Conservation (phyloP, 2,888 invertebrate species). For the Toxonevra muliebris region DNA sequence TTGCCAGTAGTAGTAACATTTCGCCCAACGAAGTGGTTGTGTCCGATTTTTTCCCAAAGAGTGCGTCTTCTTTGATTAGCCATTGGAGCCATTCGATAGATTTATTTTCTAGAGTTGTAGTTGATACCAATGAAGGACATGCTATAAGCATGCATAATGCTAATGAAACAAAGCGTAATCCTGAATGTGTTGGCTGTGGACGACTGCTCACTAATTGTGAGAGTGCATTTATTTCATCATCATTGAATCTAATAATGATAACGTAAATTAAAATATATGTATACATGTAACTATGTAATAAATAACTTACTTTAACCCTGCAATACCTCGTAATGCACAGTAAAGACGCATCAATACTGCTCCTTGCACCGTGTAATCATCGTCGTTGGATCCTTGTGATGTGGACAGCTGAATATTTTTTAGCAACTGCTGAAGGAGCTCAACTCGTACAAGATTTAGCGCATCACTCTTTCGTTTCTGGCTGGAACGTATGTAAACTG, state of each 20-base stretch:
- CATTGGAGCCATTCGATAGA: slow-evolving; percentile 94
- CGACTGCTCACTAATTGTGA: slow-evolving; percentile 87
- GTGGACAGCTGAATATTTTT: slow-evolving; percentile 72
- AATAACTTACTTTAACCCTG: slow-evolving; percentile 81
- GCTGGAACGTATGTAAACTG: slow-evolving; percentile 83
- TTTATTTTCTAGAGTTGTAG: slow-evolving; percentile 81
- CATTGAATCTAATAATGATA: slow-evolving; percentile 74
- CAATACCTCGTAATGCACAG: slow-evolving; percentile 91
- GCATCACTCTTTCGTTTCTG: slow-evolving; percentile 76
- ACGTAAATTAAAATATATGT: background rate
- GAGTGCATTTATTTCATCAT: slow-evolving; percentile 87
- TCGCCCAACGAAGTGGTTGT: slow-evolving; percentile 92
- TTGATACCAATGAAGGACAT: slow-evolving; percentile 85
- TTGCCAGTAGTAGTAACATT: slow-evolving; percentile 94
- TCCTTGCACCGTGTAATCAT: slow-evolving; percentile 79
- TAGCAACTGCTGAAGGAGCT: slow-evolving; percentile 77
- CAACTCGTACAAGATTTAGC: slow-evolving; percentile 73
- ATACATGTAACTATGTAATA: background rate
- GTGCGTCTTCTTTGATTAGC: slow-evolving; percentile 89
- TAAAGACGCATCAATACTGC: slow-evolving; percentile 90
- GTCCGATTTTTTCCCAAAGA: slow-evolving; percentile 85
- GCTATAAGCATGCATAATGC: slow-evolving; percentile 94
- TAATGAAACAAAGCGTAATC: slow-evolving; percentile 90
- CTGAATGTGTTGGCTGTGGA: slow-evolving; percentile 89
- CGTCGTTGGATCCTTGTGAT: slow-evolving; percentile 70